Evolutionary conservation across 2,888 invertebrate species (phyloP), one percentile per base, ranked within the genome.

Genomic region (Cactoblastis cactorum): DNA sequence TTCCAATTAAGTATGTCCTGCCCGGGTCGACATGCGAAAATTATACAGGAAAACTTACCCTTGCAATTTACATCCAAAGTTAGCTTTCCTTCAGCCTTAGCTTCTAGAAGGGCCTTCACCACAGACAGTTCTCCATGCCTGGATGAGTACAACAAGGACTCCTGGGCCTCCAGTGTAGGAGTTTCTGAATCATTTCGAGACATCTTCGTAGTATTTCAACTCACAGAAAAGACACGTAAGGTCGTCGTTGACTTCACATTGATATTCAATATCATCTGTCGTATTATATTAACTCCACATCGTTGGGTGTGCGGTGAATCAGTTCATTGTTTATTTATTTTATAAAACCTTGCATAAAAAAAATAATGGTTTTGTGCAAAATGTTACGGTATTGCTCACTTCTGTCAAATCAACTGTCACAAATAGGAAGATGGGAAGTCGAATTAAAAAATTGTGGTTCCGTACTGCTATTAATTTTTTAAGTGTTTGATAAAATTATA

Each of bases 1-100:
- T 3, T 24, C 24, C 24, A 24, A 8, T 5, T 24, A 24, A 24
- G 24, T 8, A 24, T 24, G n/a, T n/a, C n/a, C n/a, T n/a, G n/a
- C n/a, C n/a, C n/a, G n/a, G n/a, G n/a, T n/a, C n/a, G n/a, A n/a
- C n/a, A n/a, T n/a, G n/a, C n/a, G n/a, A n/a, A n/a, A n/a, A 1
- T 19, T 19, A 35, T n/a, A 18, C 17, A 35, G 14, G 6, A 14
- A 19, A 35, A 38, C 53, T 58, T 80, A 93, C 93, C 93, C 91
- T 92, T 93, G 64, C 93, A 93, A 68, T 92, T 92, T 14, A 94
- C 82, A 69, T 93, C 89, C 56, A 93, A 74, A 22, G 82, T 80
- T 33, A 92, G 74, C 62, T 91, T 87, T n/a, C 86, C 87, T 51
- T 90, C 85, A 49, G 77, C 77, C 49, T 71, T 81, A 15, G 90